These are phyloP conservation scores for Aromia moschata DNA, from an alignment of 2,888 invertebrate species.

Conservation along the genomic window DNA sequence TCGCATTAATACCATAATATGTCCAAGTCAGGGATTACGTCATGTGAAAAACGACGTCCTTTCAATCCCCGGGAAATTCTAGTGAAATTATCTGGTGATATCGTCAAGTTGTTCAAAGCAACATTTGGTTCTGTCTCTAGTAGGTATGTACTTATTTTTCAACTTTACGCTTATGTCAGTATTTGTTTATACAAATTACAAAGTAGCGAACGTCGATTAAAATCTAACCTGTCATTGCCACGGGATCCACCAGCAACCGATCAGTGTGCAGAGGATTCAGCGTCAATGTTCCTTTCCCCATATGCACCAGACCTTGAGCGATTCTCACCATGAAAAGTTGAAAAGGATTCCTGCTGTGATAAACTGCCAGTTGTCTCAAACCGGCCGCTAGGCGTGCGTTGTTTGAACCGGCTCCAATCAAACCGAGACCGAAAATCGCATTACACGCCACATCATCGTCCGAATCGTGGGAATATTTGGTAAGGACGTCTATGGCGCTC, in stretches of 20 bases:
- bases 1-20: too few species aligned
- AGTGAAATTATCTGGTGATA: too few species aligned
- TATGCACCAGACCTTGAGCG: conserved; percentile 95
- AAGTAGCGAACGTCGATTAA: too few species aligned
- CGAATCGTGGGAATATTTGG: conserved; percentile 98
- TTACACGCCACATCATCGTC: conserved; percentile 98
- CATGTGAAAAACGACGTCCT: too few species aligned
- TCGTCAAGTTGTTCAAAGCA: too few species aligned
- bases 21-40: too few species aligned
- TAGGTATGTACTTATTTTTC: too few species aligned
- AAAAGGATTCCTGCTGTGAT: conserved; percentile 95
- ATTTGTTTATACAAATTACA: too few species aligned
- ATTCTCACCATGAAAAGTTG: conserved; percentile 97
- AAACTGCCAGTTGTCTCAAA: conserved; percentile 95
- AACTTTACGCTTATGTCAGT: too few species aligned
- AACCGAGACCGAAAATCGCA: conserved; percentile 91
- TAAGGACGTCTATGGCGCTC: conserved; percentile 93
- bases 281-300: conserved; percentile 98
- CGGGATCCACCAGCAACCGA: conserved; percentile 90
- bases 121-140: too few species aligned
- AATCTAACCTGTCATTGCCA: conserved; percentile 85
- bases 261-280: conserved; percentile 96
- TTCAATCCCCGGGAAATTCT: too few species aligned
- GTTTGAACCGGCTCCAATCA: conserved; percentile 67
- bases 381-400: conserved; percentile 94